phyloP scores from a whole-genome alignment of 2,797 vertebrate genomes.

The Sphaeramia orbicularis region DNA sequence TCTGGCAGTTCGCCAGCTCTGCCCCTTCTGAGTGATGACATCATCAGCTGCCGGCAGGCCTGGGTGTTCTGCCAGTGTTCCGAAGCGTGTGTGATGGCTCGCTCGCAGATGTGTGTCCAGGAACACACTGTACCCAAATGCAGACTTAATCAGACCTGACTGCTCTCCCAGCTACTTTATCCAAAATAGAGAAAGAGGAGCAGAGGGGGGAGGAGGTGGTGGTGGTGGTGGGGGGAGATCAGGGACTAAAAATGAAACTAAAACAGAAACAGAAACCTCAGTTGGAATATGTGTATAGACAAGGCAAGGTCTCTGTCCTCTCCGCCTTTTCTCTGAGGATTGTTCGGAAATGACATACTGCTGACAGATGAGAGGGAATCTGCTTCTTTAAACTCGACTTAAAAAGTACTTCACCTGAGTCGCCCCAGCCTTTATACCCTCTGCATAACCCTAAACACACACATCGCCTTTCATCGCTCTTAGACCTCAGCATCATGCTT shows the following conservation, averaged over 20 bases:
- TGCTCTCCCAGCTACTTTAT: conserved; percentile 95
- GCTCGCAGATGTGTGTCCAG: conserved; percentile 99
- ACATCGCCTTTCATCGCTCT: conserved; percentile 47
- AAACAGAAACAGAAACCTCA: conserved; percentile 79
- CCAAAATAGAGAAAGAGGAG: conserved; percentile 83
- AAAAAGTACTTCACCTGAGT: conserved; percentile 64
- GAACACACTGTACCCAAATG: conserved; percentile 99
- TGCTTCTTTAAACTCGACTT: conserved; percentile 68
- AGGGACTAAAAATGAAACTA: conserved; percentile 82
- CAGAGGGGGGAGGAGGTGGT: conserved; percentile 24
- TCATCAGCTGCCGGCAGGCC: conserved; percentile 99
- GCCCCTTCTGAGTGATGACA: conserved; percentile 96
- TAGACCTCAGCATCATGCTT: conserved; percentile 61
- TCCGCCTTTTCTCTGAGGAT: conserved; percentile 46
- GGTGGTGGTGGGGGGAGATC: conserved; percentile 34
- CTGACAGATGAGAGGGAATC: conserved; percentile 72
- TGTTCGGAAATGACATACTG: conserved; percentile 69
- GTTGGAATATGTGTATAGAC: conserved; percentile 74
- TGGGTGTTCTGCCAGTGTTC: conserved; percentile 99
- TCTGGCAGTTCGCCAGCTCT: conserved; percentile 85
- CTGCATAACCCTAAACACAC: conserved; percentile 64
- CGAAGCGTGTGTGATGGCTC: conserved; percentile 99
- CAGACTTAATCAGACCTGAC: conserved; percentile 99
- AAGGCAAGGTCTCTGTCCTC: conserved; percentile 68
- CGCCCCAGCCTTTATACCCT: conserved; percentile 44